These are phyloP conservation scores for Morus bassanus DNA, from an alignment of 2,797 vertebrate species.

Conservation along the genomic window DNA sequence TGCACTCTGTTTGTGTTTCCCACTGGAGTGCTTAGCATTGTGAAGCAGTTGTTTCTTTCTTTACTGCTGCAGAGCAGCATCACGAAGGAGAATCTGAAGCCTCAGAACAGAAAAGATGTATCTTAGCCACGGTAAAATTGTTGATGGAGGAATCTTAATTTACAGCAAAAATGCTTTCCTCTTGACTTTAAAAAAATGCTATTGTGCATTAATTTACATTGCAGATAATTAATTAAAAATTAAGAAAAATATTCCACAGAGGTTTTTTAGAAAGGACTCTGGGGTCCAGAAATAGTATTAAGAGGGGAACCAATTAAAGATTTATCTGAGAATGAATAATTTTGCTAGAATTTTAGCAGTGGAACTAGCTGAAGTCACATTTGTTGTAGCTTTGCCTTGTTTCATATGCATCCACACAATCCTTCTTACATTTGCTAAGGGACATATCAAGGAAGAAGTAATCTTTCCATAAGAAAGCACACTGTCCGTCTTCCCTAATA, in stretches of 20 bases:
- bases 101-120: slow-evolving; percentile 63
- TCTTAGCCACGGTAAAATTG: slow-evolving; percentile 41
- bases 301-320: slow-evolving; percentile 65
- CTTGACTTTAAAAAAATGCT: slow-evolving; percentile 63
- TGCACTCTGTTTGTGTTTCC: slow-evolving; percentile 77
- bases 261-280: slow-evolving; percentile 66
- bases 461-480: not conserved
- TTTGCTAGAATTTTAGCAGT: slow-evolving; percentile 29
- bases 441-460: not conserved
- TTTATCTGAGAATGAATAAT: slow-evolving; percentile 49
- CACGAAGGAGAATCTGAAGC: slow-evolving; percentile 51
- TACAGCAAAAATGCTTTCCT: slow-evolving; percentile 62
- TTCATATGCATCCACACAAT: not conserved
- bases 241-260: slow-evolving; percentile 67
- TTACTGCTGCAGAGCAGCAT: slow-evolving; percentile 63
- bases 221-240: slow-evolving; percentile 79
- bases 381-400: not conserved
- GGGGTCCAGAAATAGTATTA: slow-evolving; percentile 57
- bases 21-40: slow-evolving; percentile 74
- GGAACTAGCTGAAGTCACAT: slow-evolving; percentile 22
- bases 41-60: slow-evolving; percentile 61
- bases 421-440: not conserved
- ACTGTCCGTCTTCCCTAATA: not conserved
- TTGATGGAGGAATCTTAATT: slow-evolving; percentile 70
- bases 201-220: slow-evolving; percentile 74